Evolutionary conservation across 2,888 invertebrate species (phyloP).

Genomic region (Isoperla grammatica): DNA sequence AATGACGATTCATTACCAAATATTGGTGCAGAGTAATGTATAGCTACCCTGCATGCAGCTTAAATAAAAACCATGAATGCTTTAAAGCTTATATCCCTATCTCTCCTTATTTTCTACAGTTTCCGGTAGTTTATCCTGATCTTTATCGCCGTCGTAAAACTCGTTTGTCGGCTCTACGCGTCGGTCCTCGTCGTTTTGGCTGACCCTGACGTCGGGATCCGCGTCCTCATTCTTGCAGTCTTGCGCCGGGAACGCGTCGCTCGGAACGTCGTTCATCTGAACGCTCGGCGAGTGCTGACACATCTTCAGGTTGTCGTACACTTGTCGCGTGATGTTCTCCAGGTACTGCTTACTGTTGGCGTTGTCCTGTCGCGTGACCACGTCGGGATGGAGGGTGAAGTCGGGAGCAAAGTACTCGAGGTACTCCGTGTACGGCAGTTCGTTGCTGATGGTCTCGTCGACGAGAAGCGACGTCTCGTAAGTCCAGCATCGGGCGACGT

Average conservation of each 20-base stretch:
- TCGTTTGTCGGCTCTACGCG: slow-evolving; percentile 80
- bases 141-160: slow-evolving; percentile 86
- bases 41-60: no score
- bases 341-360: slow-evolving; percentile 94
- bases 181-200: slow-evolving; percentile 73
- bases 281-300: slow-evolving; percentile 92
- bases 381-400: slow-evolving; percentile 91
- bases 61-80: no score
- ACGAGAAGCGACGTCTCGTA: slow-evolving; percentile 94
- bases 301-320: slow-evolving; percentile 90
- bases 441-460: slow-evolving; percentile 89
- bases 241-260: slow-evolving; percentile 71
- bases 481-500: slow-evolving; percentile 98
- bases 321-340: slow-evolving; percentile 79
- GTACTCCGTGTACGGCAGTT: slow-evolving; percentile 93
- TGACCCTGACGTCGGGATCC: slow-evolving; percentile 76
- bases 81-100: no score
- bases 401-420: slow-evolving; percentile 97
- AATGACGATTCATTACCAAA: no score
- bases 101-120: neutral
- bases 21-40: no score
- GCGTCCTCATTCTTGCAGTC: slow-evolving; percentile 63
- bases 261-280: slow-evolving; percentile 94
- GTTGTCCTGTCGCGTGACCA: slow-evolving; percentile 81
- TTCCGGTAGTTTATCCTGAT: slow-evolving; percentile 56